Conservation (phyloP, 2,888 invertebrate genomes). For the Drosophila multiciliata region DNA sequence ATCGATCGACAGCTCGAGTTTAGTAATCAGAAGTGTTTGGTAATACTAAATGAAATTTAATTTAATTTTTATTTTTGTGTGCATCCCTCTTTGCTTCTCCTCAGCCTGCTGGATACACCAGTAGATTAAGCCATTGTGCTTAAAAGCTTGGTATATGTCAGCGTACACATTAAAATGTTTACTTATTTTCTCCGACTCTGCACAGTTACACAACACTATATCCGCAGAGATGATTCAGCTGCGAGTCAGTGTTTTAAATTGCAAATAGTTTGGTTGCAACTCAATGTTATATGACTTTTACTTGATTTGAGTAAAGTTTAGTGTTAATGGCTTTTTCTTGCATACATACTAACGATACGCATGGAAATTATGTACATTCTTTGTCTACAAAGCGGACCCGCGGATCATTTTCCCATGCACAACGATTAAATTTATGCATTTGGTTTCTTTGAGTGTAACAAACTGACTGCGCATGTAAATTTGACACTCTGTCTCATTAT, state of each 20-base stretch:
- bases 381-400: constrained; percentile 33
- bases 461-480: constrained; percentile 74
- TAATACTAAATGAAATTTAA: not conserved
- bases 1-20: not conserved
- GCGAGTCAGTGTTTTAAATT: constrained; percentile 57
- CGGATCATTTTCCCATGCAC: constrained; percentile 42
- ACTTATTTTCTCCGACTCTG: constrained; percentile 42
- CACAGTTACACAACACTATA: not conserved
- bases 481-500: constrained; percentile 80
- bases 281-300: constrained; percentile 32
- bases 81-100: constrained; percentile 25
- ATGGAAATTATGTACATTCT: constrained; percentile 18
- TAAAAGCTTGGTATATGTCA: constrained; percentile 26
- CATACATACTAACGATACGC: constrained; percentile 1
- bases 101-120: constrained; percentile 59
- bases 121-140: constrained; percentile 63
- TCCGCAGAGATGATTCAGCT: constrained; percentile 15
- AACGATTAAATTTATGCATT: constrained; percentile 72
- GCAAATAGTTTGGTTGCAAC: constrained; percentile 47
- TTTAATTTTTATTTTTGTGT: constrained; percentile 36
- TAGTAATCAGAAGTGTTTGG: not conserved
- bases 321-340: constrained; percentile 3
- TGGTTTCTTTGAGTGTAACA: constrained; percentile 64
- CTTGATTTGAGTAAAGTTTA: constrained; percentile 32
- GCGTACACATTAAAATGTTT: constrained; percentile 40